These are phyloP conservation scores for Nycteola revayana DNA, from an alignment of 2,888 invertebrate species.

Conservation along the genomic window DNA sequence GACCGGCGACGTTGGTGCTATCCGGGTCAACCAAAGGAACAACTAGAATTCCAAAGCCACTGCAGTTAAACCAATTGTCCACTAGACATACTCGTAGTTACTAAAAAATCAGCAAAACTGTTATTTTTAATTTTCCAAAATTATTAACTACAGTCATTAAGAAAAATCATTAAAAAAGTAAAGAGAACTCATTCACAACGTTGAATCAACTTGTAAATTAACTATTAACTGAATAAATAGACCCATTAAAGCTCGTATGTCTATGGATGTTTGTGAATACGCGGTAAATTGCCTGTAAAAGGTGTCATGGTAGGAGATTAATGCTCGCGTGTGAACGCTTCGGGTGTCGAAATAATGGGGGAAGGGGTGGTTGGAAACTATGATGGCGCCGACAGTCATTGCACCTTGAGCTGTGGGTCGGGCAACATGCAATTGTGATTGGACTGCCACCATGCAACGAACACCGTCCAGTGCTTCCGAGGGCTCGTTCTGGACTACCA, in stretches of 20 bases:
- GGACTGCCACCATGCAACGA: slow-evolving; percentile 55
- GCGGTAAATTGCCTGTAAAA: slow-evolving; percentile 51
- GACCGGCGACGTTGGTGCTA: slow-evolving; percentile 74
- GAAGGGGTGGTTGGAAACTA: slow-evolving; percentile 47
- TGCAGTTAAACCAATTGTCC: slow-evolving; percentile 35
- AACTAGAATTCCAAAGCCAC: slow-evolving; percentile 22
- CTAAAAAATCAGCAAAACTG: background rate
- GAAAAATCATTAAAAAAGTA: background rate
- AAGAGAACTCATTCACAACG: slow-evolving; percentile 9
- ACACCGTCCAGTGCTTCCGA: slow-evolving; percentile 68
- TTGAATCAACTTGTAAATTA: slow-evolving; percentile 15
- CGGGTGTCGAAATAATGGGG: slow-evolving; percentile 66
- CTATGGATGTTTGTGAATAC: slow-evolving; percentile 45
- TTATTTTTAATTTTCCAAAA: background rate
- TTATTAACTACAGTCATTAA: no score
- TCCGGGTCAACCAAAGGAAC: slow-evolving; percentile 64
- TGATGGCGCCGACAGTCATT: slow-evolving; percentile 72
- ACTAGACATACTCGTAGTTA: slow-evolving; percentile 22
- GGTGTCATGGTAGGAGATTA: slow-evolving; percentile 64
- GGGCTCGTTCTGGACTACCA: slow-evolving; percentile 84
- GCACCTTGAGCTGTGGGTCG: slow-evolving; percentile 64
- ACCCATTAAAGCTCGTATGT: slow-evolving; percentile 42
- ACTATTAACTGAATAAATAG: slow-evolving; percentile 30
- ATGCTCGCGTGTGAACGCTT: slow-evolving; percentile 72
- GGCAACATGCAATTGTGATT: slow-evolving; percentile 56